Conservation (phyloP, 2,888 invertebrate genomes). For the Aporophyla lueneburgensis region DNA sequence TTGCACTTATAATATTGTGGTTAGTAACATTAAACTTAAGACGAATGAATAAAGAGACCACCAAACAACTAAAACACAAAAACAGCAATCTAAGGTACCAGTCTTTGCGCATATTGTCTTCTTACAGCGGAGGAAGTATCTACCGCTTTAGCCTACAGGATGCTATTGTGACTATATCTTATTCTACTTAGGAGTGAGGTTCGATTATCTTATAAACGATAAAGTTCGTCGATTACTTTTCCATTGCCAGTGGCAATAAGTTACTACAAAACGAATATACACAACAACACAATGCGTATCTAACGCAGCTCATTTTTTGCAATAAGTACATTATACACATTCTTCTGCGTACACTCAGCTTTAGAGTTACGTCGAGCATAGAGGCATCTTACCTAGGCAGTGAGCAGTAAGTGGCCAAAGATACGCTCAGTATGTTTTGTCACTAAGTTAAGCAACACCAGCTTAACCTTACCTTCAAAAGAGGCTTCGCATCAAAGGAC, state of each 20-base stretch:
- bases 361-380: background rate
- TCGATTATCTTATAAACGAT: background rate
- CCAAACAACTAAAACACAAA: background rate
- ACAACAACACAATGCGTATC: too few relatives aligned
- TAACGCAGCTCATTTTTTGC: background rate
- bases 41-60: background rate
- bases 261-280: background rate
- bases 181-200: background rate
- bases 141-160: background rate
- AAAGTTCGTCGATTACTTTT: background rate
- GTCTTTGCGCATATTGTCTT: too few relatives aligned
- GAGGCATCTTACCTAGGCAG: background rate
- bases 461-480: background rate
- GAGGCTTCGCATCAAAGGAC: constrained; percentile 22
- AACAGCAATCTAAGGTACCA: background rate
- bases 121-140: background rate
- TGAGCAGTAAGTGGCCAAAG: too few relatives aligned
- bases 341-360: background rate
- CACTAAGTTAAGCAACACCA: background rate
- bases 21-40: background rate
- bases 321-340: background rate
- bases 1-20: too few relatives aligned
- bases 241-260: background rate
- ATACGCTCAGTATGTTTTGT: background rate
- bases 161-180: background rate